Evolutionary conservation across 2,888 invertebrate species (phyloP).

Genomic region (Antheraea assamensis): DNA sequence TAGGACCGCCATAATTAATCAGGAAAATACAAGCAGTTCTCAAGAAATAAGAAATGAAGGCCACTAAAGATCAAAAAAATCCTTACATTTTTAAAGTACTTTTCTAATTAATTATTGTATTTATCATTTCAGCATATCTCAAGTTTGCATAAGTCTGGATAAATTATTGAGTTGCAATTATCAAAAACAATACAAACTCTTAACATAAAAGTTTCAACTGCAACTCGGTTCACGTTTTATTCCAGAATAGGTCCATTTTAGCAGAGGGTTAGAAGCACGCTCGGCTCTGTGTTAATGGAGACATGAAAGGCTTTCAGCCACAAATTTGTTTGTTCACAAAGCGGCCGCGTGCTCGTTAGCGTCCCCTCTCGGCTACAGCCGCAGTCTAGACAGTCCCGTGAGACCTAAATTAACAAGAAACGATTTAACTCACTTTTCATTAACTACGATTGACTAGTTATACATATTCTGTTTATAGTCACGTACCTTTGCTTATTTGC

Average conservation of each 20-base stretch:
- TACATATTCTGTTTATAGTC: background rate
- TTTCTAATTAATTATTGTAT: background rate
- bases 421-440: slow-evolving; percentile 13
- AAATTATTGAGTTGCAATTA: background rate
- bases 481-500: background rate
- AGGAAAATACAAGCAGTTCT: too few species aligned
- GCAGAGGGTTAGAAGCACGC: background rate
- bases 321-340: slow-evolving; percentile 24
- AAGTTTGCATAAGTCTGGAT: background rate
- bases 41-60: too few species aligned
- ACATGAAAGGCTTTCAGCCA: slow-evolving; percentile 20
- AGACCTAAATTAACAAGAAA: slow-evolving; percentile 10
- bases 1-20: too few species aligned
- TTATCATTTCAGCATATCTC: background rate
- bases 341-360: slow-evolving; percentile 22
- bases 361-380: slow-evolving; percentile 7
- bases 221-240: background rate
- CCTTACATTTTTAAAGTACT: too few species aligned
- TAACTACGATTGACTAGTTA: background rate
- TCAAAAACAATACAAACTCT: background rate
- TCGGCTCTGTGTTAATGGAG: slow-evolving; percentile 19
- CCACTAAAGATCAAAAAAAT: too few species aligned
- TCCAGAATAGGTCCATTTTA: background rate
- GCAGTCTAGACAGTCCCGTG: slow-evolving; percentile 11
- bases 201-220: background rate